phyloP scores from a whole-genome alignment of 1,140 invertebrate species.

The Drosophila persimilis region DNA sequence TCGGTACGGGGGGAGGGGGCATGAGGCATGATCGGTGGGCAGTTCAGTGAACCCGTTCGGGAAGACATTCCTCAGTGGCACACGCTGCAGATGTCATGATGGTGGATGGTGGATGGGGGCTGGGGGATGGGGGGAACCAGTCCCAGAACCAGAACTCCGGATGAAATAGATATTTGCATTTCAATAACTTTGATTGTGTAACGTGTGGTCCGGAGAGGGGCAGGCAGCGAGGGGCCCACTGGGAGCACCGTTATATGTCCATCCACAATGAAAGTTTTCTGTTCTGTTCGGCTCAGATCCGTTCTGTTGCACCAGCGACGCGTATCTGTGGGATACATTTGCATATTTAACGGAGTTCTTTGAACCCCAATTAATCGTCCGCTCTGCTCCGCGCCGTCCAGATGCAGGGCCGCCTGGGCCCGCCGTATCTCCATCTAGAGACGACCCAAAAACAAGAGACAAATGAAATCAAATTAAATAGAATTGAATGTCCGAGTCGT shows the following conservation, averaged over 20 bases:
- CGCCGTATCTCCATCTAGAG: conserved; percentile 19
- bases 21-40: not conserved
- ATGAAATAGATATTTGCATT: conserved; percentile 66
- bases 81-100: conserved; percentile 6
- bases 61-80: conserved; percentile 36
- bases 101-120: too few relatives aligned
- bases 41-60: conserved; percentile 62
- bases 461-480: conserved; percentile 23
- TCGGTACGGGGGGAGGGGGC: conserved; percentile 11
- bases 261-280: conserved; percentile 46
- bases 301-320: conserved; percentile 48
- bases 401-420: conserved; percentile 17
- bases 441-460: conserved; percentile 1
- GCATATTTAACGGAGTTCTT: conserved; percentile 68
- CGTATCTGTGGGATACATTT: conserved; percentile 76
- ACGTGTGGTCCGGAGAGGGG: conserved; percentile 5
- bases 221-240: not conserved
- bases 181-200: conserved; percentile 72
- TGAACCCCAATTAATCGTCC: conserved; percentile 56
- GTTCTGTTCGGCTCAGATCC: conserved; percentile 26
- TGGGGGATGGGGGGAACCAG: not conserved
- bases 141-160: not conserved
- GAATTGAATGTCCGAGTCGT: conserved; percentile 24
- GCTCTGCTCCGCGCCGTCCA: not conserved
- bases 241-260: conserved; percentile 62